These are phyloP conservation scores for Stenoptilia bipunctidactyla DNA, from an alignment of 2,888 invertebrate species.

Conservation along the genomic window DNA sequence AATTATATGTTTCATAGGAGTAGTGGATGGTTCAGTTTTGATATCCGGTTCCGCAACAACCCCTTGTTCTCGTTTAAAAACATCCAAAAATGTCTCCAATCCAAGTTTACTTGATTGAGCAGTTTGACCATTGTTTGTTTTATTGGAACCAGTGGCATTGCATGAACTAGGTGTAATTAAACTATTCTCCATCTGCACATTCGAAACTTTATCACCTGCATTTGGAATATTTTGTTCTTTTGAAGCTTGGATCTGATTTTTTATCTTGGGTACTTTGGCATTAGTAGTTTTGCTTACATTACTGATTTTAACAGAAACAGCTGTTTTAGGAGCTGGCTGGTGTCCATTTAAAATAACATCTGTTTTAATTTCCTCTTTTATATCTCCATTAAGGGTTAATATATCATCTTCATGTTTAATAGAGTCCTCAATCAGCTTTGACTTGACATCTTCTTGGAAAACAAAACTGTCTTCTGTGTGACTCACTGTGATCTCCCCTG, in stretches of 20 bases:
- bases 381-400: slow-evolving; percentile 41
- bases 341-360: slow-evolving; percentile 47
- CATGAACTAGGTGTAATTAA: slow-evolving; percentile 22
- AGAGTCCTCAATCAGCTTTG: slow-evolving; percentile 39
- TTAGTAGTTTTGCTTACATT: slow-evolving; percentile 22
- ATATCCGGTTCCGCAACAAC: slow-evolving; percentile 20
- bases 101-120: slow-evolving; percentile 21
- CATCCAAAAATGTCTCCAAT: slow-evolving; percentile 57
- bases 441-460: slow-evolving; percentile 40
- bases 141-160: slow-evolving; percentile 52
- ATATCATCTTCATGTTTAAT: slow-evolving; percentile 40
- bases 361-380: slow-evolving; percentile 35
- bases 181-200: slow-evolving; percentile 32
- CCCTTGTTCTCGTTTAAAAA: slow-evolving; percentile 60
- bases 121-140: slow-evolving; percentile 27
- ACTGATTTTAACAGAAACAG: slow-evolving; percentile 8
- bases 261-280: slow-evolving; percentile 49
- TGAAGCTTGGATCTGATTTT: slow-evolving; percentile 26
- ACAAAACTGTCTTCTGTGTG: slow-evolving; percentile 59
- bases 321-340: slow-evolving; percentile 21
- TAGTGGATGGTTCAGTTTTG: slow-evolving; percentile 32
- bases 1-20: slow-evolving; percentile 27
- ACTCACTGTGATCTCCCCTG: slow-evolving; percentile 59
- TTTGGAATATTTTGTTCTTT: slow-evolving; percentile 29
- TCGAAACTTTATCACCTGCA: slow-evolving; percentile 26